These are phyloP conservation scores for Bellardia bayeri DNA, from an alignment of 2,888 invertebrate genomes.

Conservation along the genomic window DNA sequence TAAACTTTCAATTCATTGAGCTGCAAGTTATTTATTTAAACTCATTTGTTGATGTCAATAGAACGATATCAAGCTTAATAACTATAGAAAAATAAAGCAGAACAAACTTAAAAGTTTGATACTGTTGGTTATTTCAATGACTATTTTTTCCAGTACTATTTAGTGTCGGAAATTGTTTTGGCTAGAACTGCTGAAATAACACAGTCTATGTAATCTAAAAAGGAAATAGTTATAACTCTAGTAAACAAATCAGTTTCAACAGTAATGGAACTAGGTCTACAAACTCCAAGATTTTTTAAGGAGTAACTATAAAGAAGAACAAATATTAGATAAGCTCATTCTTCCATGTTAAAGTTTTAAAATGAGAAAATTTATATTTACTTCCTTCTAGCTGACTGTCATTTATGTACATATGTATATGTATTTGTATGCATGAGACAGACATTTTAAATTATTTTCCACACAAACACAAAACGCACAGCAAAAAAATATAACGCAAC, in stretches of 20 bases:
- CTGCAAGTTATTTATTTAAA: constrained; percentile 73
- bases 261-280: not conserved
- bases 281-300: not conserved
- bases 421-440: not conserved
- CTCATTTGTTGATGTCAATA: constrained; percentile 73
- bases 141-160: no score
- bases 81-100: not conserved
- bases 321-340: constrained; percentile 50
- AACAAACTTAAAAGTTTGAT: not conserved
- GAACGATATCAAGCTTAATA: constrained; percentile 55
- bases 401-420: not conserved
- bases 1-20: constrained; percentile 66
- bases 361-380: constrained; percentile 23
- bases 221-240: no score
- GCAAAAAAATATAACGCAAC: not conserved
- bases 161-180: no score
- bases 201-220: no score
- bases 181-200: no score
- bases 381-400: not conserved
- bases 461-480: not conserved
- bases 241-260: no score
- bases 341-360: constrained; percentile 19
- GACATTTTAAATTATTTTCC: constrained; percentile 51
- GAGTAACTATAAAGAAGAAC: constrained; percentile 12
- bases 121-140: no score